Evolutionary conservation across 2,797 vertebrate genomes (phyloP), one percentile per base, ranked within the genome.

Genomic region (Coreius guichenoti): DNA sequence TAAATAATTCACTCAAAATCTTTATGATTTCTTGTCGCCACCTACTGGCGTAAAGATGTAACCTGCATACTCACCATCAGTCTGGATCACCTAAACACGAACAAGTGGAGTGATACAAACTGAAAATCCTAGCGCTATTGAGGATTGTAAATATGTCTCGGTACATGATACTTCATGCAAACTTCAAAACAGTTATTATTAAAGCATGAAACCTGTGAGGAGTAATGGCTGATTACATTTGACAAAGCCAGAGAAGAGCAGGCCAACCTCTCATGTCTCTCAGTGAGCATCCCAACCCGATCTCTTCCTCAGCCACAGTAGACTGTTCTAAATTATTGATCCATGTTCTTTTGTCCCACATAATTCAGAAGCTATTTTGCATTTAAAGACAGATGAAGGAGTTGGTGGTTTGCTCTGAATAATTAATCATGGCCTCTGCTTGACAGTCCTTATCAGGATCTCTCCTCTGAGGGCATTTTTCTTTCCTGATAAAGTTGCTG

Each of bases 341-440:
- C 87, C 14, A 29, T 75, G 65, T 86, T 88, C 87, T 89, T 88
- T 67, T 78, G 84, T 86, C 85, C 84, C 67, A 83, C 75, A 77
- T 82, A 91, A 86, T 89, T 79, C 90, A 87, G 87, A 92, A 90
- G 90, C 90, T 92, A 88, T 89, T 93, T 92, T 90, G 89, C 87
- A 92, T 91, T 87, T 74, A 76, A 90, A 91, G 92, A 91, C 87
- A 91, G 92, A 92, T 88, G 89, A 84, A 89, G 88, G 74, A 90
- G 81, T 80, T 74, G 82, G 88, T 26, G 13, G 88, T 87, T 83
- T 86, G 76, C 81, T 85, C 43, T 92, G 90, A 94, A 93, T 91
- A 91, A 94, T 93, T 82, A 56, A 79, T 81, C 13, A 31, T 67
- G 61, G 73, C 80, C 80, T 49, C 51, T 87, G 65, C 68, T 69